Evolutionary conservation across 2,888 invertebrate species (phyloP).

Genomic region (Volucella inflata): DNA sequence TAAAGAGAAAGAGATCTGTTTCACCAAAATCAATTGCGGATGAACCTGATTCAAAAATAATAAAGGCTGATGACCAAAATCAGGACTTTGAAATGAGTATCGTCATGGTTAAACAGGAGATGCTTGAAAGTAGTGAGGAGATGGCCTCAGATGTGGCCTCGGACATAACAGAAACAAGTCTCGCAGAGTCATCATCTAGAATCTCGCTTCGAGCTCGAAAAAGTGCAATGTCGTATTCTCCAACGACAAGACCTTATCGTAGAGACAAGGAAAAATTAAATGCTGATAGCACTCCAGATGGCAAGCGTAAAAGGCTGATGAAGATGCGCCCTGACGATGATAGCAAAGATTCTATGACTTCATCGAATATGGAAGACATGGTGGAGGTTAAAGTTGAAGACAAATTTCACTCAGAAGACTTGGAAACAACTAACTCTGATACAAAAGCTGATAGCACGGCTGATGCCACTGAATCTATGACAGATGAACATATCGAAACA

Average conservation of each 20-base stretch:
- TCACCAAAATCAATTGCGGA: constrained; percentile 53
- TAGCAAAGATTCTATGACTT: constrained; percentile 81
- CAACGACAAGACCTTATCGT: constrained; percentile 72
- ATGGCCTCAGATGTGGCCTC: constrained; percentile 72
- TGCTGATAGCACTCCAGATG: constrained; percentile 62
- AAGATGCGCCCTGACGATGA: constrained; percentile 79
- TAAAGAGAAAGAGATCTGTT: constrained; percentile 54
- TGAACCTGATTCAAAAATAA: constrained; percentile 78
- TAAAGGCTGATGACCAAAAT: constrained; percentile 78
- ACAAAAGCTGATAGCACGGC: constrained; percentile 47
- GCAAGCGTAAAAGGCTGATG: constrained; percentile 54
- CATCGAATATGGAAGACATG: constrained; percentile 80
- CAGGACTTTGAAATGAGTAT: constrained; percentile 58
- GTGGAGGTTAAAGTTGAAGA: constrained; percentile 79
- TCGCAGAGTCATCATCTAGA: constrained; percentile 62
- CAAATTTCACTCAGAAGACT: constrained; percentile 78
- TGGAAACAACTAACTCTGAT: constrained; percentile 66
- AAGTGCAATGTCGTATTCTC: constrained; percentile 65
- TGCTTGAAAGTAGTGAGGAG: constrained; percentile 78
- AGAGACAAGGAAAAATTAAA: constrained; percentile 74
- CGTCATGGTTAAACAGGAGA: constrained; percentile 80
- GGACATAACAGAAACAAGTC: constrained; percentile 70
- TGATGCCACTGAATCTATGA: constrained; percentile 5
- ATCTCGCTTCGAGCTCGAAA: constrained; percentile 69
- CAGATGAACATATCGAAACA: constrained; percentile 76